Base-by-base conservation (phyloP, 2,888 invertebrate genomes). In the Digitonthophagus gazella region DNA sequence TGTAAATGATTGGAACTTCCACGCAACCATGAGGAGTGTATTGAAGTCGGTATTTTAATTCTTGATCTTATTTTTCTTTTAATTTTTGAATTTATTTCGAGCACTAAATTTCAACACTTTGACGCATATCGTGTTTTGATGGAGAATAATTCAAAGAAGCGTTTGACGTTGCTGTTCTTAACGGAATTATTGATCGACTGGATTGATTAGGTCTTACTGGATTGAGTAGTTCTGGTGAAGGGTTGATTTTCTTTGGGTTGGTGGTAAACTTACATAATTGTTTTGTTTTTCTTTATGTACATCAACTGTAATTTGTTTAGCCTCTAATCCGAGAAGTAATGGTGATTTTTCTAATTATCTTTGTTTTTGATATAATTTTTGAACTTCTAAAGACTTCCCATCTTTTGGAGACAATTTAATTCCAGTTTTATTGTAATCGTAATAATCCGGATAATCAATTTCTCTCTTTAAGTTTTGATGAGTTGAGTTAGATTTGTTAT, bases 71-170 rank as follows among this genome's bases (percentile, higher is more conserved):
- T 78, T 87, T 86, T 63, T 87, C 84, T 76, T 88, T 90, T 69
- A 87, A 78, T 78, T 87, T 88, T 77, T 88, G 89, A 67, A 90
- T 80, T 77, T 89, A 89, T 74, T 89, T 88, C 90, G 90, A 90
- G 73, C 89, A 90, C 75, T 88, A 89, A 0, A 88, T 89, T 78
- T 90, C 90, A 0, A 88, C 86, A 77, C 85, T 86, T 76, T 86
- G 85, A 8, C 87, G 80, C 55, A 87, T 86, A 75, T 85, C 86
- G 72, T 86, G 85, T 79, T 86, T 87, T 70, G 85, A 84, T 6
- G 82, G 82, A 2, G 82, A 81, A 22, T 70, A 68, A 66, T 75
- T 73, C 67, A 71, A 58, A 11, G 72, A 71, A 11, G 68, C 64
- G 3, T 65, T 69, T 6, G 77, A 73, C 1, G 74, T 72, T 3